Evolutionary conservation across 2,797 vertebrate species (phyloP).

Genomic region (Mus spretus): DNA sequence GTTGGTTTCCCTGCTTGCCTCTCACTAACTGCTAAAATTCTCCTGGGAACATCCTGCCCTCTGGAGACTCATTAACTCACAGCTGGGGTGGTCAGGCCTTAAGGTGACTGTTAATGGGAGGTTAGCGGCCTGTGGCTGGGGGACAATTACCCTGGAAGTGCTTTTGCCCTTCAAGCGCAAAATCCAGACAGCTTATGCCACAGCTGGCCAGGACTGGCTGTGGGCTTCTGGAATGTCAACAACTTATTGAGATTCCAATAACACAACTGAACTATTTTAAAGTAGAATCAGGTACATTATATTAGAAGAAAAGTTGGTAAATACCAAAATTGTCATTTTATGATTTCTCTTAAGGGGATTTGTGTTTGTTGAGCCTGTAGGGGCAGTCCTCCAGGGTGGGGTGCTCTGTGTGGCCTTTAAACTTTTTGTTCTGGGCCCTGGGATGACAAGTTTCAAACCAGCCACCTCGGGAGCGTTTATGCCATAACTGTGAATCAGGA

Average conservation of each 20-base stretch:
- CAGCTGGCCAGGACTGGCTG: background rate
- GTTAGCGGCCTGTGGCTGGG: slow-evolving; percentile 37
- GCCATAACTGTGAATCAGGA: background rate
- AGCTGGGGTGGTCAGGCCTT: background rate
- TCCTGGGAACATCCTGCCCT: background rate
- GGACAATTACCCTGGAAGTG: slow-evolving; percentile 24
- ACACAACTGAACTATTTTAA: slow-evolving; percentile 12
- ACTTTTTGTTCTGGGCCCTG: background rate
- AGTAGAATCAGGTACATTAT: slow-evolving; percentile 3
- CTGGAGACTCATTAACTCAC: slow-evolving; percentile 59
- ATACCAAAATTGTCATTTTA: background rate
- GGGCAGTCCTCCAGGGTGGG: background rate
- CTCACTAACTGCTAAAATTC: background rate
- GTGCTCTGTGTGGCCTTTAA: background rate
- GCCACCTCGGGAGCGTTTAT: background rate
- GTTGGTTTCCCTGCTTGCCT: background rate
- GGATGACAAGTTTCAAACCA: background rate
- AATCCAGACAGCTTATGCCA: slow-evolving; percentile 8
- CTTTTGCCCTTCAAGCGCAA: slow-evolving; percentile 34
- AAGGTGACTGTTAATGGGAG: slow-evolving; percentile 43
- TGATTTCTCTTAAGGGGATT: background rate
- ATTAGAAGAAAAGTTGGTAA: background rate
- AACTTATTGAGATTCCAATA: background rate
- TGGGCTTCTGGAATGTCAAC: slow-evolving; percentile 10
- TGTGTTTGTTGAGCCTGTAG: background rate